Conservation (phyloP, 2,888 invertebrate species). For the Pristionchus fissidentatus region DNA sequence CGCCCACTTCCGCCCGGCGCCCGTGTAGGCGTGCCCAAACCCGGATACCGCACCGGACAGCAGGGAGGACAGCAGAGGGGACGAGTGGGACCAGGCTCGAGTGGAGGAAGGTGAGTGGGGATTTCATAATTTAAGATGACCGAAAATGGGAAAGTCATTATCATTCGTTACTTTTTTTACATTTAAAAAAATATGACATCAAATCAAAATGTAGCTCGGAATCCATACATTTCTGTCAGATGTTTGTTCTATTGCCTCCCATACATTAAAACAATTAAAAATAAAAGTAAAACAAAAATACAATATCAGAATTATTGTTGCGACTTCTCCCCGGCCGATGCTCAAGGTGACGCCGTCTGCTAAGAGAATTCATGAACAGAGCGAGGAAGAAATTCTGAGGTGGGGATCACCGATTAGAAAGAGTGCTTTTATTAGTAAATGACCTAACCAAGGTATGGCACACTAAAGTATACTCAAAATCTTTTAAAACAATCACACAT, state of each 20-base stretch:
- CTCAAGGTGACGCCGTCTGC: constrained; percentile 8
- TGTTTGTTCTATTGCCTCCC: too few relatives aligned
- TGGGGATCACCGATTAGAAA: neutral
- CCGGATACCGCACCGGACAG: neutral
- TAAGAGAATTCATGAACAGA: constrained; percentile 19
- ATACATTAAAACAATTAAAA: too few relatives aligned
- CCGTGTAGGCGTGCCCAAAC: constrained; percentile 16
- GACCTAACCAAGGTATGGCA: too few relatives aligned
- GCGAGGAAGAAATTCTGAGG: neutral
- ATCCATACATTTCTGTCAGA: too few relatives aligned
- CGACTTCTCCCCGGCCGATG: neutral
- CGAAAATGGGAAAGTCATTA: neutral
- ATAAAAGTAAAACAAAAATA: too few relatives aligned
- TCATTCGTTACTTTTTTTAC: too few relatives aligned
- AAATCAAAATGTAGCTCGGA: too few relatives aligned
- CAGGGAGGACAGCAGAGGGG: constrained; percentile 23
- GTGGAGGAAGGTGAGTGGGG: neutral
- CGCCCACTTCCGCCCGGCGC: neutral
- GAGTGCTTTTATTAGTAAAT: too few relatives aligned
- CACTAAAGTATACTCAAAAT: too few relatives aligned
- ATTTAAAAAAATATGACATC: too few relatives aligned
- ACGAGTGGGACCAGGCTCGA: neutral
- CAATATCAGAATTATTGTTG: neutral
- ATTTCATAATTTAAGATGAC: neutral
- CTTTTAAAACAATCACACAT: too few relatives aligned